These are phyloP conservation scores for Epinotia nisella DNA, from an alignment of 2,888 invertebrate genomes.

Conservation along the genomic window DNA sequence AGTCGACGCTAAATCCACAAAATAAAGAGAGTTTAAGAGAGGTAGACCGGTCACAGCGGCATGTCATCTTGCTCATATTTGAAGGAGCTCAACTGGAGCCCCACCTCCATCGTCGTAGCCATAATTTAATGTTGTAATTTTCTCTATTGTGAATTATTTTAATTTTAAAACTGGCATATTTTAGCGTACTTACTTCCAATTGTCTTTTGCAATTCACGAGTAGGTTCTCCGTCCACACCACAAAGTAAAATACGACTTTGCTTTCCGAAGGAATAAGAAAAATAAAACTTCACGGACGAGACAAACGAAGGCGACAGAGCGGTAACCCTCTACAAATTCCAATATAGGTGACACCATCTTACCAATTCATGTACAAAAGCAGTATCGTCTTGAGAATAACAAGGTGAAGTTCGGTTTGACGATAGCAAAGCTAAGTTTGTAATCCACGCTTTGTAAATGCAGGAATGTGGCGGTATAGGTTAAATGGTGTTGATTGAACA, in stretches of 20 bases:
- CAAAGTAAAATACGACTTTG: background rate
- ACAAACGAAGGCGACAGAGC: conserved; percentile 28
- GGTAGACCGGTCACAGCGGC: too few relatives aligned
- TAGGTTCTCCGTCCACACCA: background rate
- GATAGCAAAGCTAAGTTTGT: conserved; percentile 8
- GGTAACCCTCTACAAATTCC: conserved; percentile 34
- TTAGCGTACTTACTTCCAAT: background rate
- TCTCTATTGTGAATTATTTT: too few relatives aligned
- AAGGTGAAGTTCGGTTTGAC: background rate
- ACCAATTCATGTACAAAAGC: background rate
- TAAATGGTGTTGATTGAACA: conserved; percentile 40
- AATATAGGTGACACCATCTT: conserved; percentile 36
- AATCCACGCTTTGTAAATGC: conserved; percentile 23
- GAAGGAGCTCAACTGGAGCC: too few relatives aligned
- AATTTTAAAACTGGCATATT: background rate
- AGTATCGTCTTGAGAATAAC: background rate
- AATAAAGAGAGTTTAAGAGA: too few relatives aligned
- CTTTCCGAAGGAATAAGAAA: conserved; percentile 9
- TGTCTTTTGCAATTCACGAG: conserved; percentile 1
- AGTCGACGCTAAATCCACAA: too few relatives aligned
- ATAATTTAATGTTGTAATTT: too few relatives aligned
- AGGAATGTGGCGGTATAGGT: conserved; percentile 31
- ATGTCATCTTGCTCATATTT: too few relatives aligned
- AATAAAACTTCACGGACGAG: conserved; percentile 9
- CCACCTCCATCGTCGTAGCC: too few relatives aligned